Percentiles rank a stretch among this genome's conserved stretches.
Evolutionary conservation across 2,888 invertebrate species (phyloP).

Genomic region (Brachyptera putata): DNA sequence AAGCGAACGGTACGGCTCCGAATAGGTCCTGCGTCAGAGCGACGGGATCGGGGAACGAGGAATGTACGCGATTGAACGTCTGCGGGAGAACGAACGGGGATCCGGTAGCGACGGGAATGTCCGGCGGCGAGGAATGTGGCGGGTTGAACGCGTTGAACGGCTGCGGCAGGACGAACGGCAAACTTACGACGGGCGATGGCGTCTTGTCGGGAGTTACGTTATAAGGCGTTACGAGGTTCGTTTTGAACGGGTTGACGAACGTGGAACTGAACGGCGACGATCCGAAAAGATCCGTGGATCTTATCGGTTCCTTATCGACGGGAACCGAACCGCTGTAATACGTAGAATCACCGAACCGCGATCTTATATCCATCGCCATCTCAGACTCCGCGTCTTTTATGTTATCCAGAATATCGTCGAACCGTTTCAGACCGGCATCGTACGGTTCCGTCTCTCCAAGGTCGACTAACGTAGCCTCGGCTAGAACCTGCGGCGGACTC

Average conservation of each 20-base stretch:
- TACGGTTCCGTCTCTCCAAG: constrained; percentile 24
- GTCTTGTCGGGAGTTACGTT: background rate
- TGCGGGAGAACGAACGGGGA: constrained; percentile 35
- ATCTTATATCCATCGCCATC: background rate
- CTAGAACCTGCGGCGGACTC: background rate
- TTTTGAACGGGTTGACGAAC: constrained; percentile 44
- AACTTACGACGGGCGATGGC: constrained; percentile 3
- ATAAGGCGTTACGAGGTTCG: constrained; percentile 23
- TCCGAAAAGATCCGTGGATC: constrained; percentile 43
- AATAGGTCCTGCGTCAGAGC: constrained; percentile 36
- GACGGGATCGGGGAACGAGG: background rate
- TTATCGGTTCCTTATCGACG: background rate
- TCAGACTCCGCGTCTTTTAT: background rate
- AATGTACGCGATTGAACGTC: constrained; percentile 24
- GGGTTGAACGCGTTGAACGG: constrained; percentile 28
- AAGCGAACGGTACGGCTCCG: constrained; percentile 38
- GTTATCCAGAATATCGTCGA: background rate
- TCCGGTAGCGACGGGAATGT: too few species aligned
- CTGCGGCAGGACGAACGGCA: constrained; percentile 36
- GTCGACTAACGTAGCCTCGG: constrained; percentile 32
- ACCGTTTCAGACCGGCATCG: background rate
- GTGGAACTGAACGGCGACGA: constrained; percentile 44
- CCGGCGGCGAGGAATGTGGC: background rate
- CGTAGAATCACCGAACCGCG: background rate
- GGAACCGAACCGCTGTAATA: background rate